Evolutionary conservation across 2,888 invertebrate genomes (phyloP), one percentile per base, ranked within the genome.

Genomic region (Allophyes oxyacanthae): DNA sequence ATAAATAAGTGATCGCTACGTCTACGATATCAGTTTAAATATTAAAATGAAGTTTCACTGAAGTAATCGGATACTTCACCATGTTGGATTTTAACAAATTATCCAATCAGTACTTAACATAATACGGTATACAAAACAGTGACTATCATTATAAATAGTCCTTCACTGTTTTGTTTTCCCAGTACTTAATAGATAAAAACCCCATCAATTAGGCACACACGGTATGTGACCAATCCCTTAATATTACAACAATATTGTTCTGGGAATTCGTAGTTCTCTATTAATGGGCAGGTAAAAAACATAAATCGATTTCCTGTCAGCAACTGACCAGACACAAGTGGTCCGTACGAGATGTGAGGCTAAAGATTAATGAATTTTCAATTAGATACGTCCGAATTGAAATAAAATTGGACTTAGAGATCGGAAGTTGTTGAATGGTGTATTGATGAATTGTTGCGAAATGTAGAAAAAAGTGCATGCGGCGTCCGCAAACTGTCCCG

Each of bases 281-380:
- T 76, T 72, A 77, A 77, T 77, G 74, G 61, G 67, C 81, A 84
- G 82, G 64, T 77, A 76, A 65, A 71, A 75, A 75, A 62, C 6
- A 70, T 79, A 77, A 89, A 92, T 91, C 90, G 89, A 91, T 93
- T 91, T 94, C 92, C 92, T 93, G 93, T 91, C 91, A 89, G 85
- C 90, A 87, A 92, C 92, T 94, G 93, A 93, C 93, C 93, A 92
- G 87, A 82, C 84, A 89, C 89, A 92, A 91, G 91, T 91, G 88
- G 86, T 73, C 84, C 70, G 63, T 82, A 41, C 74, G 83, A 78
- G 79, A 82, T 83, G 82, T 73, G 83, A 81, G 82, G 77, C 59
- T 71, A 59, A 87, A 92, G 93, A 94, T 93, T 94, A 92, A 94
- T 94, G 94, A 91, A 88, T 88, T 86, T 85, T 82, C 82, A 89